Conservation (phyloP, 2,797 vertebrate genomes). For the Enteromius afrohamiltoni region DNA sequence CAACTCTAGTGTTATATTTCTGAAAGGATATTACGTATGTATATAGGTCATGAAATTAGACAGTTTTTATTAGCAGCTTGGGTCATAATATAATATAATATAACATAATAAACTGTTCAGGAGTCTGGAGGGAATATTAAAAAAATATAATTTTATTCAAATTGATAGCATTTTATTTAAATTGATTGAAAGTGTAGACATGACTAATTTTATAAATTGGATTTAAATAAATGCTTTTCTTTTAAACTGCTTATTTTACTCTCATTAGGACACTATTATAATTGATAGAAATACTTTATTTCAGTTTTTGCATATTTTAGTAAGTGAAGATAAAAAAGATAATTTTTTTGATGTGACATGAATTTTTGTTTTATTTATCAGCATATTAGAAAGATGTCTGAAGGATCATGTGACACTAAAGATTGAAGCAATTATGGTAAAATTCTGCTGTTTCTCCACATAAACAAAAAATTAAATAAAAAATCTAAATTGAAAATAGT, state of each 20-base stretch:
- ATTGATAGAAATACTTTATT: not conserved
- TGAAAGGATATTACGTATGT: constrained; percentile 35
- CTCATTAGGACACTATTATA: not conserved
- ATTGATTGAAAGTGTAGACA: not conserved
- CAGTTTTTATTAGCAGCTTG: not conserved
- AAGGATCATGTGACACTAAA: not conserved
- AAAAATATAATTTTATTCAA: not conserved
- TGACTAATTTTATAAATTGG: not conserved
- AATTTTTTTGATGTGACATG: not conserved
- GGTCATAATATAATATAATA: not conserved
- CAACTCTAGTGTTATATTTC: constrained; percentile 68
- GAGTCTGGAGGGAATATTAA: too few species aligned
- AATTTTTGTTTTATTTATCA: not conserved
- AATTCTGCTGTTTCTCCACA: not conserved
- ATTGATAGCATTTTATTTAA: not conserved
- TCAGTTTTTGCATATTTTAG: not conserved
- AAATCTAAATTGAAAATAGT: not conserved
- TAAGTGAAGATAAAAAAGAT: not conserved
- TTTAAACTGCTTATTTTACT: not conserved
- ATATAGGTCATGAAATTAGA: not conserved
- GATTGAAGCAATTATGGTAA: not conserved
- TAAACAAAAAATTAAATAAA: not conserved
- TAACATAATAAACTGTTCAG: not conserved
- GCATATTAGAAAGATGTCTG: not conserved
- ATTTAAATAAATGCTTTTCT: not conserved